Evolutionary conservation across 2,797 vertebrate genomes (phyloP).

Genomic region (Chloroceryle inda): DNA sequence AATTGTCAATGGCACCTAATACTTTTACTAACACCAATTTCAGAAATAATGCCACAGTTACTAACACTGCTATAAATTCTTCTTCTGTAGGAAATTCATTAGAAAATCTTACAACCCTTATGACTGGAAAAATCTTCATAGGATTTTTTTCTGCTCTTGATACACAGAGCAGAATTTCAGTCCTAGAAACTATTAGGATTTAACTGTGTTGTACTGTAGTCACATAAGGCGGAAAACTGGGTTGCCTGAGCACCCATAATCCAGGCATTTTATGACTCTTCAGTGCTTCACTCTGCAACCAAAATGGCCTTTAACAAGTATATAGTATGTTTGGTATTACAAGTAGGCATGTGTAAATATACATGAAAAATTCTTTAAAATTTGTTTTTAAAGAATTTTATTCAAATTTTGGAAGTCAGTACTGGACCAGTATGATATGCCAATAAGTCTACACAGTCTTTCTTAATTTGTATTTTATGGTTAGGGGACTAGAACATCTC

Average conservation of each 20-base stretch:
- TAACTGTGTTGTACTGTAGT: background rate
- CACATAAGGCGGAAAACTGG: rapidly evolving
- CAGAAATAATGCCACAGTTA: background rate
- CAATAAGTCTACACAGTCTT: background rate
- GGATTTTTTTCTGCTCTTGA: background rate
- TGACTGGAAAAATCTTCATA: background rate
- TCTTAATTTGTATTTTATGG: background rate
- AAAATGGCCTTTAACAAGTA: background rate
- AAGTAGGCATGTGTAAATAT: background rate
- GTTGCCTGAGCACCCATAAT: background rate
- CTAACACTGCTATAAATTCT: background rate
- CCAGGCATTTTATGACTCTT: background rate
- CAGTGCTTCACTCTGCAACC: background rate
- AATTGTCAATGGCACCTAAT: background rate
- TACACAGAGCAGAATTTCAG: background rate
- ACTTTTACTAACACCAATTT: background rate
- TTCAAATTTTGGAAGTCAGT: background rate
- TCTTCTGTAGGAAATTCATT: background rate
- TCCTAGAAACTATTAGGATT: background rate
- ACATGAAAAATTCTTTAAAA: background rate
- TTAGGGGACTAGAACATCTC: no score
- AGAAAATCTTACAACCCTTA: background rate
- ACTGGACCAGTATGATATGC: background rate
- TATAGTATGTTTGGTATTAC: background rate
- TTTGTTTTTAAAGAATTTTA: background rate